Evolutionary conservation across 2,797 vertebrate species (phyloP).

Genomic region (Tenualosa ilisha): DNA sequence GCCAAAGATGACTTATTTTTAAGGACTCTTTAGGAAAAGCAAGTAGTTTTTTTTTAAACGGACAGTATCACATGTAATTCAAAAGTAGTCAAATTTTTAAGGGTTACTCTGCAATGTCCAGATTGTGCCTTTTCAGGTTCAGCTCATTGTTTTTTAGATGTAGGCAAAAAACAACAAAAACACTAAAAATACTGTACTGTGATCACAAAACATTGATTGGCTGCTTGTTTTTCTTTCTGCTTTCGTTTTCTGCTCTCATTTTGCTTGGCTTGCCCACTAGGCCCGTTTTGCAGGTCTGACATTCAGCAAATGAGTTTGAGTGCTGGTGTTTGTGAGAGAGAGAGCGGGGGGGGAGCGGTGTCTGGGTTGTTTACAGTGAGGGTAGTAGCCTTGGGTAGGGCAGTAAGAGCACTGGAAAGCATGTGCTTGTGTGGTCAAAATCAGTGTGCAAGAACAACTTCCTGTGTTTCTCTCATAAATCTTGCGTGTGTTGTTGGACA

Average conservation of each 20-base stretch:
- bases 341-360: slow-evolving; percentile 51
- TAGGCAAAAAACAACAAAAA: background rate
- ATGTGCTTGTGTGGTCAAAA: slow-evolving; percentile 24
- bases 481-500: background rate
- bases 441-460: background rate
- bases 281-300: background rate
- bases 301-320: background rate
- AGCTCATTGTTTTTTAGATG: background rate
- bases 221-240: background rate
- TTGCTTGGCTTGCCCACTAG: background rate
- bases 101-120: background rate
- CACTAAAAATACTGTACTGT: background rate
- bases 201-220: background rate
- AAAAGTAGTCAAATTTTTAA: background rate
- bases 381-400: slow-evolving; percentile 49
- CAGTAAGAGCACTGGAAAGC: slow-evolving; percentile 45
- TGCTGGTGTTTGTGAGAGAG: slow-evolving; percentile 29
- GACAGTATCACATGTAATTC: background rate
- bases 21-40: background rate
- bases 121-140: background rate
- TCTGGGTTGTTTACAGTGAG: slow-evolving; percentile 59
- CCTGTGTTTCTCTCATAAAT: background rate
- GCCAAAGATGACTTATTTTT: too few relatives aligned
- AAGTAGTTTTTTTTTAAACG: background rate
- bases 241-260: too few relatives aligned